Base-by-base conservation (phyloP, 2,888 invertebrate species). In the Drosophila prolongata region DNA sequence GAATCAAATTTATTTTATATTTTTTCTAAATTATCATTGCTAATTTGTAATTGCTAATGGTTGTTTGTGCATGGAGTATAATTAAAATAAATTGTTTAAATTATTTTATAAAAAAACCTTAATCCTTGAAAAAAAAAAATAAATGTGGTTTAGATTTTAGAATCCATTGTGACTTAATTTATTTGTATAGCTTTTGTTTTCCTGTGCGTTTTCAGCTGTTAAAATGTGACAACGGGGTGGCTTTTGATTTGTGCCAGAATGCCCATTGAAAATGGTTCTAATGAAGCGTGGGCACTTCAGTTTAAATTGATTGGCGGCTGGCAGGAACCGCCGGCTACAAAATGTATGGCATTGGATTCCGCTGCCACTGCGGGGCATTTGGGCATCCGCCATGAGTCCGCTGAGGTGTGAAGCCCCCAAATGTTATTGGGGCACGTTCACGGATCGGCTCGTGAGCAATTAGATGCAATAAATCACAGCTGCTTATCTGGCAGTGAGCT, bases 341-440 rank as follows among this genome's bases (percentile, higher is more conserved):
- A 43, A 38, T 47, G 49, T 49, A 16, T 35, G 58, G 24, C 35
- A 58, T 38, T 66, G n/a, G 46, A 61, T 50, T 44, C 19, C 61
- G 19, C 16, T 35, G 46, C 46, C 58, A 46, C 57, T 57, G 38
- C 16, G 13, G 14, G 43, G 43, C 64, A 59, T 60, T 61, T 46
- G 11, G 52, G 19, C 40, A 42, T 27, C 13, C 43, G 66, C 24
- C 44, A 42, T 34, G 53, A 55, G 40, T 66, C 55, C 55, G 55
- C 67, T 55, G 67, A 66, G 66, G 66, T 66, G 66, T 66, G 67
- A 66, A 66, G 30, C 38, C 67, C 34, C 55, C 78, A 87, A 82
- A 85, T 87, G 86, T 87, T 85, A 82, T 82, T 82, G 86, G 86
- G 77, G 82, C 82, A 82, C 82, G 82, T 87, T 77, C 88, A 77